A percentile compares a stretch with the other conserved stretches of the same genome.
phyloP scores from a whole-genome alignment of 2,113 vertebrate genomes.

The Rhagologus leucostigma region DNA sequence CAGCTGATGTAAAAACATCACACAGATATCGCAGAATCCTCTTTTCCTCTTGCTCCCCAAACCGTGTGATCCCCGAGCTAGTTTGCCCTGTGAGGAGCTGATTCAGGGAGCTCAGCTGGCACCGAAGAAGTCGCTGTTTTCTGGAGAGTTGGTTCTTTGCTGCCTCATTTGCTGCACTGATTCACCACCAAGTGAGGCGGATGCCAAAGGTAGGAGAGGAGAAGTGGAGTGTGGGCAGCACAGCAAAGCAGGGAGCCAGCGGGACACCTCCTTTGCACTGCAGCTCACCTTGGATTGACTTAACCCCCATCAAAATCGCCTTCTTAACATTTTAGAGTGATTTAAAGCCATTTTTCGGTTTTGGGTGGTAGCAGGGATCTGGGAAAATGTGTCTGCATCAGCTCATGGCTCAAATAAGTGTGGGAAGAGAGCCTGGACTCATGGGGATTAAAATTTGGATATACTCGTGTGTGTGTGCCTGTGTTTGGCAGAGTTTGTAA shows the following conservation, averaged over 20 bases:
- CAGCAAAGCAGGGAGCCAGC: not conserved
- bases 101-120: not conserved
- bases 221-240: not conserved
- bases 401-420: not conserved
- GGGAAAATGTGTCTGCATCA: not conserved
- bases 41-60: not conserved
- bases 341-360: accelerated
- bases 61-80: not conserved
- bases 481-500: not conserved
- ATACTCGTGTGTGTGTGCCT: accelerated
- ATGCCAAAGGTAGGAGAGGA: not conserved
- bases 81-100: not conserved
- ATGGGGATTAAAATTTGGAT: not conserved
- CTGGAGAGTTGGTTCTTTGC: not conserved
- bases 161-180: not conserved
- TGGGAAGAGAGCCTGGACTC: not conserved
- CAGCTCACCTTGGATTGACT: not conserved
- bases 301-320: not conserved
- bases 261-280: not conserved
- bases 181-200: constrained; percentile 1
- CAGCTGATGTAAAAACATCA: not conserved
- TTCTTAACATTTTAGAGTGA: not conserved
- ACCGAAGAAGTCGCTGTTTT: not conserved
- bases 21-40: not conserved
- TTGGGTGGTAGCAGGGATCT: too few species aligned